Percentiles rank a stretch among this genome's conserved stretches.
Conservation (phyloP, 2,113 vertebrate genomes). For the Chaenogobius annularis region DNA sequence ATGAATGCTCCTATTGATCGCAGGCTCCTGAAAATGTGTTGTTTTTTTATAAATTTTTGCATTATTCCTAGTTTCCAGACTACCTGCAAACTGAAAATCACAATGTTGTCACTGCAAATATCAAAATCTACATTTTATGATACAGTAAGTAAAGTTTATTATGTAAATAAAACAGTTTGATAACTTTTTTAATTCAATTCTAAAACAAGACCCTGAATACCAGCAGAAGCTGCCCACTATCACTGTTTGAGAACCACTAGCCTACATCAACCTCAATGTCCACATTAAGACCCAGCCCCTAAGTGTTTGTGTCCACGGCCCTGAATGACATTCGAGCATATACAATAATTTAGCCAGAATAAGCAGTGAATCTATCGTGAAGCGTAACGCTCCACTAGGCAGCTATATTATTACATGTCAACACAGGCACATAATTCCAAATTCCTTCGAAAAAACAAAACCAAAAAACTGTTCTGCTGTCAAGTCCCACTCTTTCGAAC, state of each 20-base stretch:
- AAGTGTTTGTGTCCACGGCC: conserved; percentile 20
- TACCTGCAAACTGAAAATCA: too few species aligned
- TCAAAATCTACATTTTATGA: too few species aligned
- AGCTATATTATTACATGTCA: conserved; percentile 29
- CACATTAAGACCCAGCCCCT: neutral
- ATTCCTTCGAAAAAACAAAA: conserved; percentile 11
- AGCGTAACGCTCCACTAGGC: conserved; percentile 29
- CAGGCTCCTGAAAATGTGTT: too few species aligned
- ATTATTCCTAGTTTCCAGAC: too few species aligned
- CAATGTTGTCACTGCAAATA: too few species aligned
- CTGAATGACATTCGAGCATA: conserved; percentile 43
- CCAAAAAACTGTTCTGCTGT: conserved; percentile 9
- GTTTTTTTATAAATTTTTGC: too few species aligned
- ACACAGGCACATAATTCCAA: conserved; percentile 35
- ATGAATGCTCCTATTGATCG: too few species aligned
- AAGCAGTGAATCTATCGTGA: conserved; percentile 43
- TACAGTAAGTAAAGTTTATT: too few species aligned
- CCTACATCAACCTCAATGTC: neutral
- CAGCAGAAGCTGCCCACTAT: too few species aligned
- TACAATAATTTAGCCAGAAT: conserved; percentile 58
- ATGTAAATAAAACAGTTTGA: too few species aligned
- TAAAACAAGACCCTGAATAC: too few species aligned
- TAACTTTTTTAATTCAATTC: too few species aligned
- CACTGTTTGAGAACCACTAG: neutral
- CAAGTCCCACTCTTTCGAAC: conserved; percentile 18